Evolutionary conservation across 2,113 vertebrate species (phyloP), one percentile per base, ranked within the genome.

Genomic region (Malurus alboscapulatus): DNA sequence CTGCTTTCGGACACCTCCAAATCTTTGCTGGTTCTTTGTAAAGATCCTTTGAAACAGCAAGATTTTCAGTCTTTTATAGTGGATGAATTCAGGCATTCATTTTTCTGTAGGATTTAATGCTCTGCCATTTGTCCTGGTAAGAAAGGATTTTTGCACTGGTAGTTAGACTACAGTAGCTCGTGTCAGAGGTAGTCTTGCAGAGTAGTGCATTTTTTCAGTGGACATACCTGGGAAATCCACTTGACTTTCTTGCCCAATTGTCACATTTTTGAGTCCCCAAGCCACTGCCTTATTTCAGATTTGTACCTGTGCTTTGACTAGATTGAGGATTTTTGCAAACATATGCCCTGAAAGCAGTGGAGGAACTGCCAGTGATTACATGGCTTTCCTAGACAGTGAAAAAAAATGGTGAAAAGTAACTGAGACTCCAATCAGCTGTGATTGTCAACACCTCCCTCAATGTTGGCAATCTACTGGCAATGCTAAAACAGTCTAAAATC

Each of bases 361-460:
- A 81, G 61, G 76, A 94, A 78, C 50, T 87, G 57, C 53, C 66
- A 50, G 48, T n/a, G 82, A 94, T 78, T 74, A 45, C 59, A 75
- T 81, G 80, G 57, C 73, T 96, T 59, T 50, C 80, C 81, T 65
- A 17, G 88, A 74, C 71, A 16, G 87, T 63, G 68, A 72, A 94
- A 84, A 84, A 84, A 93, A 84, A 87, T 45, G n/a, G 61, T 87
- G 86, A 88, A 84, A 87, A 94, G 65, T 81, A 88, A 74, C 92
- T 68, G 62, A 68, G 84, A 84, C 69, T 96, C 74, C 9, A 21
- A 82, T 96, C 94, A 94, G 80, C 84, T 93, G 88, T 87, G 86
- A 89, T 91, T 96, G 94, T 96, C 92, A 96, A 94, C 95, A 96
- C 92, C 91, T 94, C 91, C 73, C 51, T 92, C 86, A 47, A 10